phyloP scores from a whole-genome alignment of 2,113 vertebrate species.

The Microcebus jonahi region DNA sequence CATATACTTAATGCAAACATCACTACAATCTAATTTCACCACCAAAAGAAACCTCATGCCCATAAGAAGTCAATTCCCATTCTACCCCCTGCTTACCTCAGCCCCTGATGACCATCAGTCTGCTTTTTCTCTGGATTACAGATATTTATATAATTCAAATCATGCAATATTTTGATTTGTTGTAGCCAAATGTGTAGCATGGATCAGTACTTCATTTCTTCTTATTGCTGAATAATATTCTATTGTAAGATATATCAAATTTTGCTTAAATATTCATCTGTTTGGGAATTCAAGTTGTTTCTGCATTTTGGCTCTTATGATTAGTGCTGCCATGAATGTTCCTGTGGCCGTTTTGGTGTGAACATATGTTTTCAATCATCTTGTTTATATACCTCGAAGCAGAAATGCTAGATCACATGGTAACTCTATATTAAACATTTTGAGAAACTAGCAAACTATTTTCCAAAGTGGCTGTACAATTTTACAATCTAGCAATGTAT shows the following conservation, averaged over 20 bases:
- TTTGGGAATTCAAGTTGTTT: background rate
- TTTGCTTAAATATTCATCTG: background rate
- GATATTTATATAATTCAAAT: background rate
- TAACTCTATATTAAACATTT: constrained; percentile 25
- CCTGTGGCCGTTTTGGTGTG: background rate
- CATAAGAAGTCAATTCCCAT: background rate
- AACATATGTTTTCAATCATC: background rate
- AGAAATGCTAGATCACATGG: background rate
- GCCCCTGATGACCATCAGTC: background rate
- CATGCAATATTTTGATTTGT: background rate
- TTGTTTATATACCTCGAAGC: background rate
- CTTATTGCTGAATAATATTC: background rate
- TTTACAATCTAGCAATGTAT: background rate
- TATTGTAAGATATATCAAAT: background rate
- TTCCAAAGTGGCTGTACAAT: background rate
- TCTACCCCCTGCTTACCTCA: background rate
- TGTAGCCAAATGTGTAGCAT: background rate
- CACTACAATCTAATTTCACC: background rate
- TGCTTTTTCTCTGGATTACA: background rate
- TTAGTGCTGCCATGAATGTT: background rate
- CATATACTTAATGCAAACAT: background rate
- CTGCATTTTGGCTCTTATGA: background rate
- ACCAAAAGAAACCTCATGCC: background rate
- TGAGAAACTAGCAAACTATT: background rate
- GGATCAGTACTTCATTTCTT: background rate